Evolutionary conservation across 1,140 invertebrate species (phyloP).

Genomic region (Oreohelix idahoensis): DNA sequence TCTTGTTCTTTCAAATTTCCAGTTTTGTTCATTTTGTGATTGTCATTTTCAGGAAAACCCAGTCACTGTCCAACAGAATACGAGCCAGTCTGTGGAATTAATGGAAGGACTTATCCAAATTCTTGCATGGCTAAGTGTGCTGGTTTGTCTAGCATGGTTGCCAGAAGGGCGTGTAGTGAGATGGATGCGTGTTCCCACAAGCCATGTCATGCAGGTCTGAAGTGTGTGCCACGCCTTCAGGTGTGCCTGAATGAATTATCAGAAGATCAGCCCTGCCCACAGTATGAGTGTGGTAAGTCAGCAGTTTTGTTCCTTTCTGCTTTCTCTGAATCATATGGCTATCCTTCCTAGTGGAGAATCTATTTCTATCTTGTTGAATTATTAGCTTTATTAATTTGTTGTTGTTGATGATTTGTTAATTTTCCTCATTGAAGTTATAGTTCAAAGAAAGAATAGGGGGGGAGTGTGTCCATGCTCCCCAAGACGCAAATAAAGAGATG

Average conservation of each 20-base stretch:
- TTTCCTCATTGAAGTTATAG: too few relatives aligned
- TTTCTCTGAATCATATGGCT: too few relatives aligned
- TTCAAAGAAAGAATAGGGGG: too few relatives aligned
- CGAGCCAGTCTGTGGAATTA: constrained; percentile 85
- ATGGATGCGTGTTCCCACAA: constrained; percentile 30
- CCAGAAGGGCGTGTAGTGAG: constrained; percentile 34
- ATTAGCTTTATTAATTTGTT: too few relatives aligned
- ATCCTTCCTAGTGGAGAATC: too few relatives aligned
- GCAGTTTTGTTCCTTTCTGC: too few relatives aligned
- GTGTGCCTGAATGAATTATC: constrained; percentile 81
- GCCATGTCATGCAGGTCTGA: constrained; percentile 52
- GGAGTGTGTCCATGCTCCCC: too few relatives aligned
- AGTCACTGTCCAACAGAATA: constrained; percentile 89
- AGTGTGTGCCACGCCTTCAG: constrained; percentile 81
- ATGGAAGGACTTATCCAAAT: constrained; percentile 87
- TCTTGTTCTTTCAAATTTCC: too few relatives aligned
- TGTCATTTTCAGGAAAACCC: constrained; percentile 76
- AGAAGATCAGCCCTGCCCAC: constrained; percentile 77
- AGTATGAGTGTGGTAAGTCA: constrained; percentile 85
- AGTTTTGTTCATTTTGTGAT: background rate
- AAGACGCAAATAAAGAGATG: too few relatives aligned
- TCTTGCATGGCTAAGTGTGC: constrained; percentile 82
- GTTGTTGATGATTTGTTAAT: too few relatives aligned
- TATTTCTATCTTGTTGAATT: too few relatives aligned
- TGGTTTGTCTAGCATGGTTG: constrained; percentile 28